These are phyloP conservation scores for Drosophila elegans DNA, from an alignment of 1,140 invertebrate genomes.

Conservation along the genomic window DNA sequence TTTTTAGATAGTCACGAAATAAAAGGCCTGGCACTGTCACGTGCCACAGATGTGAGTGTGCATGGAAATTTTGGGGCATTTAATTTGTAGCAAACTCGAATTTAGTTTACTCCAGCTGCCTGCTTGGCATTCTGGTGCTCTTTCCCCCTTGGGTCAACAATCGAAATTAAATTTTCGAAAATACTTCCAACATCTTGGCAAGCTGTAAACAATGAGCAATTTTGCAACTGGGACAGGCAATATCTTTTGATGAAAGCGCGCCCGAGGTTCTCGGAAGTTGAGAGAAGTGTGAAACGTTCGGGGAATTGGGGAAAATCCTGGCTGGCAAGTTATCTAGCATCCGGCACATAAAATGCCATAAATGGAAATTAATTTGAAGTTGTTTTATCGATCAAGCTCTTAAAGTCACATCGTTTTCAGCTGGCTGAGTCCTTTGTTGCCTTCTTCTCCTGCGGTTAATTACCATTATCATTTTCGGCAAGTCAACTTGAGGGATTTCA, in stretches of 20 bases:
- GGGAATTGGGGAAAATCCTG: background rate
- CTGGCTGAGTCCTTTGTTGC: constrained; percentile 48
- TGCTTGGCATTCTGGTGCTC: constrained; percentile 14
- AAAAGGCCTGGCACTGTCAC: constrained; percentile 26
- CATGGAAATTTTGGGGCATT: constrained; percentile 20
- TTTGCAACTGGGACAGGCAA: constrained; percentile 46
- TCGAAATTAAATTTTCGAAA: constrained; percentile 59
- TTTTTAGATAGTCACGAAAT: constrained; percentile 20
- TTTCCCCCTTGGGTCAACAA: constrained; percentile 53
- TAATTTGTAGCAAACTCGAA: constrained; percentile 27
- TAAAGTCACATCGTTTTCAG: constrained; percentile 29
- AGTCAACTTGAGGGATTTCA: constrained; percentile 23
- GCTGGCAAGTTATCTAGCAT: constrained; percentile 19
- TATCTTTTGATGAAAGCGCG: constrained; percentile 40
- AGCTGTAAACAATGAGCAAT: constrained; percentile 56
- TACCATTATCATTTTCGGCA: constrained; percentile 43
- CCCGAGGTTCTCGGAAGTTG: constrained; percentile 43
- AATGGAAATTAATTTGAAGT: constrained; percentile 45
- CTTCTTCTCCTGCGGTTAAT: constrained; percentile 18
- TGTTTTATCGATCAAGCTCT: constrained; percentile 20
- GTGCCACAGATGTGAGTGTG: constrained; percentile 33
- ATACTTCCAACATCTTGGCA: constrained; percentile 33
- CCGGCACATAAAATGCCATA: constrained; percentile 26
- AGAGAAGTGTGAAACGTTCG: constrained; percentile 27
- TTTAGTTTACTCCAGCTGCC: constrained; percentile 35